Base-by-base conservation (phyloP, 2,113 vertebrate genomes). In the Semicossyphus pulcher region DNA sequence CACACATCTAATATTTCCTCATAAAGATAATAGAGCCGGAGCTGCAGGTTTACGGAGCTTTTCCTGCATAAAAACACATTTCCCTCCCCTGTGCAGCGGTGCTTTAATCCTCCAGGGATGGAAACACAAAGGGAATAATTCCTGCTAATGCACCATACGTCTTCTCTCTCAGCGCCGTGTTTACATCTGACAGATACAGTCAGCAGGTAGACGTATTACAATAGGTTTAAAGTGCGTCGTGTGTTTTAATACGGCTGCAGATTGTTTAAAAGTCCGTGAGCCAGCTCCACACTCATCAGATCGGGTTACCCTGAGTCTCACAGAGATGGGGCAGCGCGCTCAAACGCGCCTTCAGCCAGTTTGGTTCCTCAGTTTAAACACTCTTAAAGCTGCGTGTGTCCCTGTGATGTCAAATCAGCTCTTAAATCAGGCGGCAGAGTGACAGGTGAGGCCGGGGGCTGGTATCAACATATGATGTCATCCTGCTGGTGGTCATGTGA, bases 1-100 rank as follows among this genome's bases (percentile, higher is more conserved):
- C 34, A 52, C 23, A 68, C 78, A 60, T 75, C 85, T 82, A 78
- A 90, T 88, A 83, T 85, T 77, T 83, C 84, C 87, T 86, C 80
- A 76, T 90, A 87, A 90, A 90, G 83, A 83, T 84, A 80, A 87
- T 59, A 39, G 53, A 66, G 57, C 57, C 12, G 12, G 31, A 58
- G 71, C 62, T 82, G 75, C 75, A 57, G 78, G 73, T 85, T 84
- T 78, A 88, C 54, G n/a, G 62, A 41, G 58, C 69, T 73, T 62
- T 64, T 51, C 56, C 54, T 76, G 65, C 54, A 31, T 2, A 61
- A 76, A 68, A 57, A 53, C 53, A 26, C 14, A 9, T 44, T 29
- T 69, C 57, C 53, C 15, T 62, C 57, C 61, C 20, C 28, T 39
- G 20, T 26, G 58, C 80, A 41, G 75, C 36, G 36, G 51, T 10